These are phyloP conservation scores for Ornithoptera priamus DNA, from an alignment of 2,888 invertebrate genomes.

Conservation along the genomic window DNA sequence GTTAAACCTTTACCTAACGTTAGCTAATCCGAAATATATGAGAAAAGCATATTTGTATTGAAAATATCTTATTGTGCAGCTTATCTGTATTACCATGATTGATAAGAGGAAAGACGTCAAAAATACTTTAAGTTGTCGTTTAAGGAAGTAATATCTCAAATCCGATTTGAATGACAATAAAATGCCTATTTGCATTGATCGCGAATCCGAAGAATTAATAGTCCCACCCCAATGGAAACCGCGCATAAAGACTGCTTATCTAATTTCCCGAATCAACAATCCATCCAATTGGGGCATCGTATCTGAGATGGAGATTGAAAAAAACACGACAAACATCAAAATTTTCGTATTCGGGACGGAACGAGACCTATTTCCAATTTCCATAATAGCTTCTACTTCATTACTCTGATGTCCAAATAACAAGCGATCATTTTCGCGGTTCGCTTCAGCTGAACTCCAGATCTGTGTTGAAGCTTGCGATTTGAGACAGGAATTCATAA, in stretches of 20 bases:
- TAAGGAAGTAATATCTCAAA: background rate
- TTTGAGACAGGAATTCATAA: background rate
- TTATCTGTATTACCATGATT: background rate
- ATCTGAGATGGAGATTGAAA: slow-evolving; percentile 44
- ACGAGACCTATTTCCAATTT: slow-evolving; percentile 58
- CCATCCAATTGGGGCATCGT: slow-evolving; percentile 38
- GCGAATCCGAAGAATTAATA: slow-evolving; percentile 29
- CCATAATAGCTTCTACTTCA: slow-evolving; percentile 67
- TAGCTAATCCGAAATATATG: too few relatives aligned
- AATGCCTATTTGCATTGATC: slow-evolving; percentile 5
- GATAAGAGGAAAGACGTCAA: background rate
- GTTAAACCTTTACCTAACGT: too few relatives aligned
- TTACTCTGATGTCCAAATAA: slow-evolving; percentile 43
- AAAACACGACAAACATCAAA: slow-evolving; percentile 56
- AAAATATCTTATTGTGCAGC: background rate
- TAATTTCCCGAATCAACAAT: slow-evolving; percentile 45
- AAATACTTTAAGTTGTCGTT: background rate
- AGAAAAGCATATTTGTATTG: background rate
- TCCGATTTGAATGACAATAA: slow-evolving; percentile 2
- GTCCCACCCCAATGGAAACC: slow-evolving; percentile 31
- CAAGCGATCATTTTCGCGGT: slow-evolving; percentile 12
- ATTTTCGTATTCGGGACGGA: slow-evolving; percentile 53
- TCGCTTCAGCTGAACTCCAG: background rate
- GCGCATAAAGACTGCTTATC: slow-evolving; percentile 40
- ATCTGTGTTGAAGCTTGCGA: background rate